phyloP scores from a whole-genome alignment of 2,113 vertebrate species.

The Bambusicola thoracicus region DNA sequence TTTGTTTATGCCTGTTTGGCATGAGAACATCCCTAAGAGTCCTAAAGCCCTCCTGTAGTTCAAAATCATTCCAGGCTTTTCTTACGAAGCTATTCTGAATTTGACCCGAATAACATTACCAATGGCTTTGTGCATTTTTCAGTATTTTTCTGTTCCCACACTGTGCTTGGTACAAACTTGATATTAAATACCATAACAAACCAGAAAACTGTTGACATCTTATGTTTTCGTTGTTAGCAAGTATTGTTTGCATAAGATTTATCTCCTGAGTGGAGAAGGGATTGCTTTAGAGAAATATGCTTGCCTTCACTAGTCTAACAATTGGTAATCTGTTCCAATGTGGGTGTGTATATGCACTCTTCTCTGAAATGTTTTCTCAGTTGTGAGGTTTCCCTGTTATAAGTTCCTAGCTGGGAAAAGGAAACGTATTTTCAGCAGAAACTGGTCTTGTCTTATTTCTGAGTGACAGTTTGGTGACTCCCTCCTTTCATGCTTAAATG shows the following conservation, averaged over 20 bases:
- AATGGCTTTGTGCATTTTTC: background rate
- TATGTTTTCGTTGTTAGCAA: slow-evolving; percentile 10
- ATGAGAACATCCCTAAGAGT: slow-evolving; percentile 5
- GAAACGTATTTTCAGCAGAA: slow-evolving; percentile 24
- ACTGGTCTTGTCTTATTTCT: slow-evolving; percentile 43
- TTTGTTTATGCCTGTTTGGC: slow-evolving; percentile 44
- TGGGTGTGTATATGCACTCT: background rate
- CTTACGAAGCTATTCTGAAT: background rate
- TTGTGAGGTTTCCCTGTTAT: background rate
- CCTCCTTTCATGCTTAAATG: background rate
- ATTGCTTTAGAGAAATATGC: slow-evolving; percentile 35
- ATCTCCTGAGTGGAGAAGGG: slow-evolving; percentile 23
- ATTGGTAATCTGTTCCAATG: slow-evolving; percentile 33
- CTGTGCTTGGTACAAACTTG: background rate
- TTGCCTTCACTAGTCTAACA: slow-evolving; percentile 46
- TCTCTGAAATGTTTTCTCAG: slow-evolving; percentile 44
- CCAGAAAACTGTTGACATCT: slow-evolving; percentile 37
- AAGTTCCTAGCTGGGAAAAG: slow-evolving; percentile 24
- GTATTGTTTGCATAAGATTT: slow-evolving; percentile 56
- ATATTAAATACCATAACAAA: slow-evolving; percentile 16
- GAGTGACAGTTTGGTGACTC: slow-evolving; percentile 35
- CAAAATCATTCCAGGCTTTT: slow-evolving; percentile 31
- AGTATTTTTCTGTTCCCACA: background rate
- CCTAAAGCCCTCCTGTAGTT: slow-evolving; percentile 33
- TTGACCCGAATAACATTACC: background rate